These are phyloP conservation scores for Serranus cabrilla DNA, from an alignment of 2,797 vertebrate species.

Conservation along the genomic window DNA sequence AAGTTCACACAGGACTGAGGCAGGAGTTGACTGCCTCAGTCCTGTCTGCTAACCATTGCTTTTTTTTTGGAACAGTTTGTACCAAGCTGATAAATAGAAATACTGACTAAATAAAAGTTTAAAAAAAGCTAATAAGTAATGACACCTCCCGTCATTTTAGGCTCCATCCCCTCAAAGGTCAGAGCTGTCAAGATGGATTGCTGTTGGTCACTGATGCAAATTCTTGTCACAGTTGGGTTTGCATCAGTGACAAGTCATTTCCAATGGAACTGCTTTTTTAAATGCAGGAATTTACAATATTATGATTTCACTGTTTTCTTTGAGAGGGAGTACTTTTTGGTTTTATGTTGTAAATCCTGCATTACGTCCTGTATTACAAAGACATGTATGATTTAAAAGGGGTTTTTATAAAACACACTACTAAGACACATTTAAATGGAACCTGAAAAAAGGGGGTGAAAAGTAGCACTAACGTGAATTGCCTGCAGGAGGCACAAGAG, in stretches of 20 bases:
- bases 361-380: neutral
- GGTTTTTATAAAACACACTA: neutral
- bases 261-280: neutral
- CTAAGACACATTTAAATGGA: neutral
- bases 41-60: neutral
- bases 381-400: neutral
- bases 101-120: too few species aligned
- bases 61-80: neutral
- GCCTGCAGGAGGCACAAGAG: slow-evolving; percentile 6
- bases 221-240: neutral
- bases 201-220: neutral
- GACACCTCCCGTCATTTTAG: neutral
- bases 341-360: neutral
- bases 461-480: neutral
- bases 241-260: neutral
- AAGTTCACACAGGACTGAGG: neutral
- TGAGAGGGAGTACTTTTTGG: neutral
- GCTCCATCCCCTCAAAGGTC: neutral
- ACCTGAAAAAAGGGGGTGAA: neutral
- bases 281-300: neutral
- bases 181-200: neutral
- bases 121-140: neutral
- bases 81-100: neutral
- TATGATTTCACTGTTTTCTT: neutral
- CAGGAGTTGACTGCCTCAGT: too few species aligned